Evolutionary conservation across 2,113 vertebrate species (phyloP), one percentile per base, ranked within the genome.

Genomic region (Passer domesticus): DNA sequence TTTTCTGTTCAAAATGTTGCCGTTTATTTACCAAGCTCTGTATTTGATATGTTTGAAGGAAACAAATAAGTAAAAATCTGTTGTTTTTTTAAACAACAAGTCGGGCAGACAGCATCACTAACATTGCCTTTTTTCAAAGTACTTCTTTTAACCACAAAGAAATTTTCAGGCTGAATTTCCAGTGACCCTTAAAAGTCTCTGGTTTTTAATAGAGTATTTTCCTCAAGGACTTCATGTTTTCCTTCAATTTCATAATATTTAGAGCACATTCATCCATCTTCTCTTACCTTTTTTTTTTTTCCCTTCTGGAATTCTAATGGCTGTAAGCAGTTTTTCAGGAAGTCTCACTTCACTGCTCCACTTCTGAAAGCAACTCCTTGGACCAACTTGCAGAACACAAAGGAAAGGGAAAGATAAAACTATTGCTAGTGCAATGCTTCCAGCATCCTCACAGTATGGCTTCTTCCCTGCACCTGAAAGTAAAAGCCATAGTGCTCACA

Each of bases 241-340:
- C 63, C 39, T 94, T 91, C 46, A 63, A 2, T 93, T 92, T 69
- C 58, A 25, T 92, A 76, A 69, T 23, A 16, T 43, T 24, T 92
- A 55, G 67, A 87, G 22, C 30, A 74, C 43, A 24, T 87, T 84
- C 82, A 94, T 87, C 27, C 59, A 28, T 90, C 50, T 95, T 94
- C 79, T 83, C 78, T 87, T 31, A 76, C 23, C 3, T 75, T 52
- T 81, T 87, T 81, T 56, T 58, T 35, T 13, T 80, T 17, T n/a
- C n/a, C 31, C 41, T 87, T 92, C 58, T 80, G 47, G 58, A 83
- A 17, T 76, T 89, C 31, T 89, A 66, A 83, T 24, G 81, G 28
- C 39, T 55, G 39, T 53, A 87, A 83, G 56, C 16, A 90, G 16
- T 92, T 96, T 96, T 84, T 64, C 76, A 90, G 63, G 53, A 95